Conservation (phyloP, 1,140 invertebrate genomes). For the Diprion similis region DNA sequence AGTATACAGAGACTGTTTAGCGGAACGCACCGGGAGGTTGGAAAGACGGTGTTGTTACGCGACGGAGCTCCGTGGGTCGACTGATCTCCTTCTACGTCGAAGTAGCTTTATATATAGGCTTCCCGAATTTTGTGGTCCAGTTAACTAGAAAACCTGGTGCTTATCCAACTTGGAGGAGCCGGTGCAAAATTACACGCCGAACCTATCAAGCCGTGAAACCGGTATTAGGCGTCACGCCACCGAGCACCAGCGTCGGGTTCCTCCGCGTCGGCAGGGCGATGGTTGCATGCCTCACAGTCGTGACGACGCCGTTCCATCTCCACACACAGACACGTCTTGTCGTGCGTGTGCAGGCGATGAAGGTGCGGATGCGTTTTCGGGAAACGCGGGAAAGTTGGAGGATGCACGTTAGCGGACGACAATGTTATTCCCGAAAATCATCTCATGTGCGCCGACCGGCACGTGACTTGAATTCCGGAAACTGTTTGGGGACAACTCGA, state of each 20-base stretch:
- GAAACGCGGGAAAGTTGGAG: too few species aligned
- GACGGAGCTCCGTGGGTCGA: slow-evolving; percentile 30
- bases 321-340: not conserved
- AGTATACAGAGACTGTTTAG: too few species aligned
- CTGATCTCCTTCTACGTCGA: slow-evolving; percentile 47
- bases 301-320: not conserved
- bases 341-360: too few species aligned
- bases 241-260: slow-evolving; percentile 11
- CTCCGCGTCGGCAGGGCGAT: not conserved
- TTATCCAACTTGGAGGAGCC: slow-evolving; percentile 44
- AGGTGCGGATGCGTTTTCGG: too few species aligned
- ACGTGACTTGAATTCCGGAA: too few species aligned
- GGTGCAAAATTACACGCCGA: slow-evolving; percentile 56
- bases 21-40: not conserved
- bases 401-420: too few species aligned
- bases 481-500: too few species aligned
- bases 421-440: too few species aligned
- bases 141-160: slow-evolving; percentile 58
- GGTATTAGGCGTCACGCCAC: slow-evolving; percentile 41
- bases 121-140: slow-evolving; percentile 57
- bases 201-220: slow-evolving; percentile 56
- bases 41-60: not conserved
- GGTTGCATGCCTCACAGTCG: too few species aligned
- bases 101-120: slow-evolving; percentile 52
- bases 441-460: too few species aligned